Conservation (phyloP, 2,797 vertebrate species). For the Macropus fuliginosus region DNA sequence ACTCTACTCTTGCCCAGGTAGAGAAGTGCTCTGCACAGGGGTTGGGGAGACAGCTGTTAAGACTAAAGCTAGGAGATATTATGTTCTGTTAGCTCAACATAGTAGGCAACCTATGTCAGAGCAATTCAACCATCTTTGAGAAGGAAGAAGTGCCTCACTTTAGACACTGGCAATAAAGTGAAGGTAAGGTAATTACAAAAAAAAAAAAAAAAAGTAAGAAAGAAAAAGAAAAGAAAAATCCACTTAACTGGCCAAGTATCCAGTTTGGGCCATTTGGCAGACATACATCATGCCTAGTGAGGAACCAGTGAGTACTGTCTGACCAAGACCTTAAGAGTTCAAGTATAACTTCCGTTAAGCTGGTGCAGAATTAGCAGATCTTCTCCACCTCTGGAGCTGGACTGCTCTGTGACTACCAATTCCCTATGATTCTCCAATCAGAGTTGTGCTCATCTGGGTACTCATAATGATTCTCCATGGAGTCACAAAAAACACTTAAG, state of each 20-base stretch:
- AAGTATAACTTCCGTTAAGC: background rate
- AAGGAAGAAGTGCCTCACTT: background rate
- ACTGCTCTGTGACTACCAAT: background rate
- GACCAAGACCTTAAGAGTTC: background rate
- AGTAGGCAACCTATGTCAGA: background rate
- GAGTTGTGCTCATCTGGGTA: background rate
- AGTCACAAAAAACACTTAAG: background rate
- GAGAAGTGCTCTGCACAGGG: background rate
- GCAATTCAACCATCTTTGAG: background rate
- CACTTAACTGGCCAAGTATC: background rate
- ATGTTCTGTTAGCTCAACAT: background rate
- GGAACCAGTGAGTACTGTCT: background rate
- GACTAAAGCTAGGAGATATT: background rate
- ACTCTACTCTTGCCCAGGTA: background rate
- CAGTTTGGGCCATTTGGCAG: background rate
- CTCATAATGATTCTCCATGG: background rate
- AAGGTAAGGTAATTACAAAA: background rate
- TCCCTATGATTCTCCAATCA: background rate
- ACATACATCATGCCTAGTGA: background rate
- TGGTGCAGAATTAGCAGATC: background rate
- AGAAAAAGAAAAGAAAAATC: background rate
- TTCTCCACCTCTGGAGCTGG: background rate
- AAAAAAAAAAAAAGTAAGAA: too few relatives aligned
- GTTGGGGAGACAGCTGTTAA: background rate
- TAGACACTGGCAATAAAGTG: background rate